These are phyloP conservation scores for Oryzias sinensis DNA, from an alignment of 2,797 vertebrate species.

Conservation along the genomic window DNA sequence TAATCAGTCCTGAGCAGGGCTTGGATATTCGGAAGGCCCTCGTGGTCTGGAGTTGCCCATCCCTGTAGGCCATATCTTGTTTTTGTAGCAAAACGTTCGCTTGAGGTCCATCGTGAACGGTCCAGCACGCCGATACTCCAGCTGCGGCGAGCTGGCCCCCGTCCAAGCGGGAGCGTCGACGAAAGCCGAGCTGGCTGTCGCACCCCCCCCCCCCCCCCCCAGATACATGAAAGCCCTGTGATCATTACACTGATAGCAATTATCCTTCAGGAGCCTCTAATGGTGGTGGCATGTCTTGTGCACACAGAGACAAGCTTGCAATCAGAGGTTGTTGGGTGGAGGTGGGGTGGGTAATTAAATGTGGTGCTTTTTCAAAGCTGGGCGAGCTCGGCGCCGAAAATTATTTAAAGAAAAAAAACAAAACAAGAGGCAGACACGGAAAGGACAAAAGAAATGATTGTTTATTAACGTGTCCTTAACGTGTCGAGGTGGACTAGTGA, in stretches of 20 bases:
- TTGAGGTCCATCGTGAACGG: too few relatives aligned
- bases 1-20: too few relatives aligned
- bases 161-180: constrained; percentile 68
- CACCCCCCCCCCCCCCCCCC: constrained; percentile 28
- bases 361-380: constrained; percentile 69
- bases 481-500: constrained; percentile 44
- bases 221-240: constrained; percentile 73
- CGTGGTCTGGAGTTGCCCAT: too few relatives aligned
- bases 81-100: too few relatives aligned
- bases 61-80: too few relatives aligned
- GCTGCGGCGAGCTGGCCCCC: constrained; percentile 53
- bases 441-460: constrained; percentile 65
- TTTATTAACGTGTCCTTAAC: constrained; percentile 76
- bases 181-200: constrained; percentile 77
- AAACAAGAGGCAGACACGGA: constrained; percentile 49
- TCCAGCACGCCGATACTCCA: neutral
- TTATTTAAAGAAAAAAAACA: constrained; percentile 54
- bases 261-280: constrained; percentile 75
- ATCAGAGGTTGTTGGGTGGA: constrained; percentile 49
- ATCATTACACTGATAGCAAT: constrained; percentile 79
- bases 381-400: constrained; percentile 59
- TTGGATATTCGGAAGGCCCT: too few relatives aligned
- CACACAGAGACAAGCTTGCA: constrained; percentile 48
- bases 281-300: constrained; percentile 55
- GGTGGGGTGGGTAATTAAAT: constrained; percentile 65